Evolutionary conservation across 2,888 invertebrate species (phyloP).

Genomic region (Morinoia aosen): DNA sequence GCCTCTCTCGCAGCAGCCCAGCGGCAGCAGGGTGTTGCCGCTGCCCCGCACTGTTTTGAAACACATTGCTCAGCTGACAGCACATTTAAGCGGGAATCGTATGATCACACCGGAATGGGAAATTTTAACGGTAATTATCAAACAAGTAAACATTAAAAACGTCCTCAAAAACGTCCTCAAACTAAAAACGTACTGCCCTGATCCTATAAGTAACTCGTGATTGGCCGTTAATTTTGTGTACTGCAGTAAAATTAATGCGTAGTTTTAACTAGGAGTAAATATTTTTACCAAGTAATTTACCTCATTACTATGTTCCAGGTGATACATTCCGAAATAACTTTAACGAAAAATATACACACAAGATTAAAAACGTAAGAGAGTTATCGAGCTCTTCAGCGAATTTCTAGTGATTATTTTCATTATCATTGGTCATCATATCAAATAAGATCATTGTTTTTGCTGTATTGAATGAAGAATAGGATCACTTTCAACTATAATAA

Average conservation of each 20-base stretch:
- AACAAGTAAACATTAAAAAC: too few species aligned
- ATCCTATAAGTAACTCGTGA: not conserved
- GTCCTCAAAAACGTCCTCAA: not conserved
- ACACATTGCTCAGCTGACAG: not conserved
- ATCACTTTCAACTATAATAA: too few species aligned
- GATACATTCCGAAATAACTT: not conserved
- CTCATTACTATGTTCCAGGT: not conserved
- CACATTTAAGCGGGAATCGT: not conserved
- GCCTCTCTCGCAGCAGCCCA: conserved; percentile 58
- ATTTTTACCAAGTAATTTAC: not conserved
- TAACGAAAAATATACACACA: not conserved
- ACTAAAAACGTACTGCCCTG: not conserved
- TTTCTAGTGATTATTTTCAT: too few species aligned
- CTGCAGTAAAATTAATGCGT: not conserved
- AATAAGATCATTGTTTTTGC: too few species aligned
- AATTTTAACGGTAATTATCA: not conserved
- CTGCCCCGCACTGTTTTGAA: not conserved
- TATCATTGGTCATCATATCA: too few species aligned
- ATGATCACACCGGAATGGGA: not conserved
- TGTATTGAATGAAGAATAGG: too few species aligned
- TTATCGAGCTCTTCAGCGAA: too few species aligned
- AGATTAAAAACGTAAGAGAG: too few species aligned
- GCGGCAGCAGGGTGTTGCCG: conserved; percentile 45
- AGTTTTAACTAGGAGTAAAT: not conserved
- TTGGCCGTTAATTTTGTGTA: not conserved